Evolutionary conservation across 2,797 vertebrate genomes (phyloP), one percentile per base, ranked within the genome.

Genomic region (Lerista edwardsae): DNA sequence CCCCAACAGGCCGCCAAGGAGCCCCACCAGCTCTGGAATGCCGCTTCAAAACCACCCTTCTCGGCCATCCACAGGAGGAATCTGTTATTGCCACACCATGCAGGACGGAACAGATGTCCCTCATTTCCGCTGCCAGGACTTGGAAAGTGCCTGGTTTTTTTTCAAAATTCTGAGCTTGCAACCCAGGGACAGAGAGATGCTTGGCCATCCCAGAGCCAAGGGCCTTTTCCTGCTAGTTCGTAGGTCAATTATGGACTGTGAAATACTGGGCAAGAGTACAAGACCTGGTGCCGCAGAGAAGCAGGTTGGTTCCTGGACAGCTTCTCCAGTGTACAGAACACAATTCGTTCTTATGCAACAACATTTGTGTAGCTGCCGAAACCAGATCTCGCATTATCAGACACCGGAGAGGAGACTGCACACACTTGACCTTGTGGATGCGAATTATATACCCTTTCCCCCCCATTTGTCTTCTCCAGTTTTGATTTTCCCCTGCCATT

Each of bases 301-400:
- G 34, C 81, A 34, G 87, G 75, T 92, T 87, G 91, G 88, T 90
- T 89, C 87, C 90, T 88, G 79, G 91, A 91, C 87, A 89, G 90
- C 92, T 93, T 90, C 93, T 87, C 90, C 64, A 85, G 90, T 75
- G 91, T 92, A 91, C 86, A 85, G 92, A 89, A 73, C 86, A 91
- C 87, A 87, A 86, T 90, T 89, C 88, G 88, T 93, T 93, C 91
- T 88, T 90, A 86, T 88, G 93, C 90, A 95, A 95, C 93, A 78
- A 81, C 88, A n/a, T 90, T 93, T 90, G 90, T 90, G 77, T 87
- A 76, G 84, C 91, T 89, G 89, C 86, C 90, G 94, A 93, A 86
- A 83, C 6, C 36, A 93, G 92, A 92, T 91, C 91, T 94, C 91
- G 88, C 72, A 89, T 93, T 86, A 88, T 91, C 88, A 79, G 73